A percentile compares a stretch with the other conserved stretches of the same genome.
These are phyloP conservation scores for Shinisaurus crocodilurus DNA, from an alignment of 2,113 vertebrate species.

Conservation along the genomic window DNA sequence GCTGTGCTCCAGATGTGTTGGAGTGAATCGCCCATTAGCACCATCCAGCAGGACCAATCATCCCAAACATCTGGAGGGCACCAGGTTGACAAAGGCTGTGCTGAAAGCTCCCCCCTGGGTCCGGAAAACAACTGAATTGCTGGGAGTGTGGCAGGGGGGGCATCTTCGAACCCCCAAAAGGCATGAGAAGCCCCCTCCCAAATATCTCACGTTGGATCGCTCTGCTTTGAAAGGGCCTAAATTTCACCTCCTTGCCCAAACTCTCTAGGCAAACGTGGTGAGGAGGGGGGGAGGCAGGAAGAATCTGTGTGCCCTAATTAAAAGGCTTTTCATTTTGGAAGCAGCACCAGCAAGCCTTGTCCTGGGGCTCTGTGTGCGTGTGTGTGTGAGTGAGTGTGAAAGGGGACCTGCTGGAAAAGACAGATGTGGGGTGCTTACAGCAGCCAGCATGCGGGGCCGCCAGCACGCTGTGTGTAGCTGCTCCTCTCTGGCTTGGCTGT, in stretches of 20 bases:
- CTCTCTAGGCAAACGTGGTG: rapidly evolving
- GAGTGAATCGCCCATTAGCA: too few species aligned
- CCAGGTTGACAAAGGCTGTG: neutral
- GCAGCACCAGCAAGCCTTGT: neutral
- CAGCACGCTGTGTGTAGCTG: too few species aligned
- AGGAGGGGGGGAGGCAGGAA: too few species aligned
- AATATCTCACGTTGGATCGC: neutral
- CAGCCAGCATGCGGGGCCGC: too few species aligned
- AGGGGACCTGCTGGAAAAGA: neutral
- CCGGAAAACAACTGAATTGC: neutral
- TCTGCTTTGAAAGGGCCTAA: neutral
- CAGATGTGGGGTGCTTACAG: neutral
- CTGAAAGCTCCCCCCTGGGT: neutral
- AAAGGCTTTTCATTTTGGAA: neutral
- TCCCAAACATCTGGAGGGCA: too few species aligned
- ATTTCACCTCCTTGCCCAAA: neutral
- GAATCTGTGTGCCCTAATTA: neutral
- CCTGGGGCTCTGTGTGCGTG: neutral
- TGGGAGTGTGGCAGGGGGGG: neutral
- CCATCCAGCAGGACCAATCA: too few species aligned
- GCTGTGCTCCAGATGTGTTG: too few species aligned
- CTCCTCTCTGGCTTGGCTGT: neutral
- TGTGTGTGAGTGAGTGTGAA: neutral
- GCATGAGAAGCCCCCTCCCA: neutral
- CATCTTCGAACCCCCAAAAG: neutral